These are phyloP conservation scores for Physocephala rufipes DNA, from an alignment of 2,888 invertebrate genomes.

Conservation along the genomic window DNA sequence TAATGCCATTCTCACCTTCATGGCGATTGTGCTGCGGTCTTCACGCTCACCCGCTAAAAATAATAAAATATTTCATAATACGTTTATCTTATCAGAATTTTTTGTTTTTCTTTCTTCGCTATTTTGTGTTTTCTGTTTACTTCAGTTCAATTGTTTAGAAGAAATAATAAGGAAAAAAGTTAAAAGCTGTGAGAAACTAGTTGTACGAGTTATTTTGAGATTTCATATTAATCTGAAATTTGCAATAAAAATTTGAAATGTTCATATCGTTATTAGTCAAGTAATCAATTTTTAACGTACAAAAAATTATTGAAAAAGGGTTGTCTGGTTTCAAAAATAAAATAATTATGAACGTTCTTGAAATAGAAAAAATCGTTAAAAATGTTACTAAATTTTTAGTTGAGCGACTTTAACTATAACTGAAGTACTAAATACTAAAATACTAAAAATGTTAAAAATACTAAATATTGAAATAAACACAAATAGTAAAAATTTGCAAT, in stretches of 20 bases:
- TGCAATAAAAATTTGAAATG: not conserved
- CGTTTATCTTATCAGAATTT: constrained; percentile 25
- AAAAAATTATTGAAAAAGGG: too few species aligned
- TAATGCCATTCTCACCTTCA: not conserved
- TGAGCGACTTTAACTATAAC: too few species aligned
- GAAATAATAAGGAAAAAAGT: constrained; percentile 6
- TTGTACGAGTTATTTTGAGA: not conserved
- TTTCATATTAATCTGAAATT: not conserved
- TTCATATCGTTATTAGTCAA: not conserved
- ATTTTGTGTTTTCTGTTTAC: not conserved
- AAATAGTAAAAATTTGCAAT: too few species aligned
- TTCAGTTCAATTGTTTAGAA: constrained; percentile 24
- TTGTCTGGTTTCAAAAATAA: too few species aligned
- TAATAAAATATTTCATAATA: constrained; percentile 17
- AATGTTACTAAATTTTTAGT: too few species aligned
- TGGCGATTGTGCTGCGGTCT: not conserved
- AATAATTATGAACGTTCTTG: too few species aligned
- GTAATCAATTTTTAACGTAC: too few species aligned
- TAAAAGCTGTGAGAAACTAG: constrained; percentile 1
- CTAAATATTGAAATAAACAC: too few species aligned
- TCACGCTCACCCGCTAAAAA: constrained; percentile 23
- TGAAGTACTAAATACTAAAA: too few species aligned
- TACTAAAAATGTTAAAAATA: too few species aligned
- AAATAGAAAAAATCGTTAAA: too few species aligned
- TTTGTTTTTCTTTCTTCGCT: not conserved